Percentiles rank a stretch among this genome's conserved stretches.
Conservation (phyloP, 2,888 invertebrate species). For the Caenorhabditis drosophilae region DNA sequence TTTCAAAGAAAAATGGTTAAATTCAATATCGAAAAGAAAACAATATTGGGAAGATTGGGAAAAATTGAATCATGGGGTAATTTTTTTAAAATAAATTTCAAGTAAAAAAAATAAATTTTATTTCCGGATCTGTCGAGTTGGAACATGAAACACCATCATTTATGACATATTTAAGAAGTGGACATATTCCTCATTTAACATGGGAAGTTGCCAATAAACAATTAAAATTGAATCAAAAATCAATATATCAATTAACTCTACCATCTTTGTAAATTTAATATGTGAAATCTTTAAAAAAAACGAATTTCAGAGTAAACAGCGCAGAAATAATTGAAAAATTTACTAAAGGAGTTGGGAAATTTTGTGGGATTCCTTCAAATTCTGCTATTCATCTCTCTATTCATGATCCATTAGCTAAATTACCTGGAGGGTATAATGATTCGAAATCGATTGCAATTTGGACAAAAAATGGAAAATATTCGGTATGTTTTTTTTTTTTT, state of each 20-base stretch:
- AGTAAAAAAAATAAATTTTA: not conserved
- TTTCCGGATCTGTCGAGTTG: constrained; percentile 20
- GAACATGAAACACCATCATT: constrained; percentile 56
- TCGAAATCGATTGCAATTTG: constrained; percentile 57
- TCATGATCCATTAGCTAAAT: constrained; percentile 54
- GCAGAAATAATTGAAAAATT: constrained; percentile 37
- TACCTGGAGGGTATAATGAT: constrained; percentile 58
- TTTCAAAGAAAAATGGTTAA: constrained; percentile 50
- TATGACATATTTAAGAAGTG: constrained; percentile 59
- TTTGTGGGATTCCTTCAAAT: constrained; percentile 39
- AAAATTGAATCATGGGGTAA: constrained; percentile 42
- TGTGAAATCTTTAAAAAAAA: not conserved
- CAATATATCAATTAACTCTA: constrained; percentile 58
- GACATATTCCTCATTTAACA: constrained; percentile 64
- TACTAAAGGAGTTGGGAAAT: constrained; percentile 30
- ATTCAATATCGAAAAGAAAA: constrained; percentile 44
- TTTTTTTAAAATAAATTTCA: not conserved
- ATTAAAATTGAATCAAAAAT: constrained; percentile 46
- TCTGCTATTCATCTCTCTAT: constrained; percentile 49
- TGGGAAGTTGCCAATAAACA: constrained; percentile 57
- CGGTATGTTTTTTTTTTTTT: constrained; percentile 18
- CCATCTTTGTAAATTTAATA: constrained; percentile 40
- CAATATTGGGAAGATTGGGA: constrained; percentile 42
- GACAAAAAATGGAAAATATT: constrained; percentile 50
- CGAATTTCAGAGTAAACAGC: constrained; percentile 16